These are phyloP conservation scores for Hyposoter didymator DNA, from an alignment of 2,888 invertebrate species.

Conservation along the genomic window DNA sequence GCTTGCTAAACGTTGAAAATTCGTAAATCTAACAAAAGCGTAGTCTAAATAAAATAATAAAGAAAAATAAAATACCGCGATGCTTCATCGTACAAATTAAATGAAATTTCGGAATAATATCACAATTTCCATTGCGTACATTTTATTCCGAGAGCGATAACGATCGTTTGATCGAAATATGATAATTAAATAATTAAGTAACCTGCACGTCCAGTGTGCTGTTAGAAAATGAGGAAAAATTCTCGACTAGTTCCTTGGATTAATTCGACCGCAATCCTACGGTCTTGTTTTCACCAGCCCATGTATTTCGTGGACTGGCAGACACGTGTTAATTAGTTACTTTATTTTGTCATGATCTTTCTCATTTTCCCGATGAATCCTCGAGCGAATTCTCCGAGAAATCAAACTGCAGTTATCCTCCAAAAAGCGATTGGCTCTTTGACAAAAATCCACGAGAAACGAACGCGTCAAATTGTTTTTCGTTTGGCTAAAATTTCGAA, in stretches of 20 bases:
- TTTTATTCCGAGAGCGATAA: neutral
- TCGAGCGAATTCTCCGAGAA: neutral
- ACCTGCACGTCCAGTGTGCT: slow-evolving; percentile 18
- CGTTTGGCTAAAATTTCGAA: neutral
- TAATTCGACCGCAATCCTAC: slow-evolving; percentile 35
- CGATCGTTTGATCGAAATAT: neutral
- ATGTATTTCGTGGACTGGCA: neutral
- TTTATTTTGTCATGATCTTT: neutral
- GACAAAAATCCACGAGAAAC: neutral
- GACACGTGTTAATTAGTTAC: neutral
- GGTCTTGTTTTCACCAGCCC: slow-evolving; percentile 1
- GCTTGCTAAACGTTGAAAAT: neutral
- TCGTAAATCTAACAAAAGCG: neutral
- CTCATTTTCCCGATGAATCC: neutral
- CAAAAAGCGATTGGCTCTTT: neutral
- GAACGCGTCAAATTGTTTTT: neutral
- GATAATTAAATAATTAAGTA: slow-evolving; percentile 46
- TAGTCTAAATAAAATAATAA: neutral
- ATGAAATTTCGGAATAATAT: neutral
- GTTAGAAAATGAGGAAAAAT: slow-evolving; percentile 46
- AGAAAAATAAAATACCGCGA: neutral
- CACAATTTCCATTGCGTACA: neutral
- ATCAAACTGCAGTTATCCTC: neutral
- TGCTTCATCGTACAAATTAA: neutral
- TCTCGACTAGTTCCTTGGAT: slow-evolving; percentile 67